A percentile compares a stretch with the other conserved stretches of the same genome.
Conservation (phyloP, 2,888 invertebrate genomes). For the Carpatolechia fugitivella region DNA sequence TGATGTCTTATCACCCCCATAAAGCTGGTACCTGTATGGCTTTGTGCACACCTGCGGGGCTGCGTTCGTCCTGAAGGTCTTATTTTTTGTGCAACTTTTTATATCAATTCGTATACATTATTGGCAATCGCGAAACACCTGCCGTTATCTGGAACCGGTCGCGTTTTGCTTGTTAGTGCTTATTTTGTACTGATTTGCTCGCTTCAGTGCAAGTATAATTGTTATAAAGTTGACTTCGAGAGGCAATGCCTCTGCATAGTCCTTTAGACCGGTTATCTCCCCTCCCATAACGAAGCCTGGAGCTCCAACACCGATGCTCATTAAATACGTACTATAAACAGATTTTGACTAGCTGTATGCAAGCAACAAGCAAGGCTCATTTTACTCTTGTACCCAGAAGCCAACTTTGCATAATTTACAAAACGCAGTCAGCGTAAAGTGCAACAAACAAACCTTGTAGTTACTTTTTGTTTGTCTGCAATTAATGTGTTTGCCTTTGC, state of each 20-base stretch:
- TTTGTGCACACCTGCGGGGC: slow-evolving; percentile 8
- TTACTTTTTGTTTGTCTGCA: not conserved
- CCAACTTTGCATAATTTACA: slow-evolving; percentile 1
- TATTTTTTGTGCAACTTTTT: not conserved
- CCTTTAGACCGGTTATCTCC: not conserved
- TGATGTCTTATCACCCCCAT: not conserved
- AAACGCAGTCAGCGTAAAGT: slow-evolving; percentile 1
- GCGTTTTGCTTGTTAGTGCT: not conserved
- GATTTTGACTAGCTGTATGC: not conserved
- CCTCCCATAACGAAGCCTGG: not conserved
- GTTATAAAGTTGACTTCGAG: not conserved
- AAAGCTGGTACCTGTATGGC: slow-evolving; percentile 2
- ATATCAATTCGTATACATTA: slow-evolving; percentile 1
- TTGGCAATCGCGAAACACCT: slow-evolving; percentile 9
- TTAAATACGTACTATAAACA: not conserved
- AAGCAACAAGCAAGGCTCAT: slow-evolving; percentile 1
- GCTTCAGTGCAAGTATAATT: not conserved
- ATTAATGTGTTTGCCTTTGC: not conserved
- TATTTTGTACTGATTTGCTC: slow-evolving; percentile 9
- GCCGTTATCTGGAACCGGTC: slow-evolving; percentile 7
- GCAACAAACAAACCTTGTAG: not conserved
- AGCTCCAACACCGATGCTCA: not conserved
- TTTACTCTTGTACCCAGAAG: not conserved
- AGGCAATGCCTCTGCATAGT: not conserved
- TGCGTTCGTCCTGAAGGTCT: not conserved